Evolutionary conservation across 2,888 invertebrate genomes (phyloP), one percentile per base, ranked within the genome.

Genomic region (Lysandra bellargus): DNA sequence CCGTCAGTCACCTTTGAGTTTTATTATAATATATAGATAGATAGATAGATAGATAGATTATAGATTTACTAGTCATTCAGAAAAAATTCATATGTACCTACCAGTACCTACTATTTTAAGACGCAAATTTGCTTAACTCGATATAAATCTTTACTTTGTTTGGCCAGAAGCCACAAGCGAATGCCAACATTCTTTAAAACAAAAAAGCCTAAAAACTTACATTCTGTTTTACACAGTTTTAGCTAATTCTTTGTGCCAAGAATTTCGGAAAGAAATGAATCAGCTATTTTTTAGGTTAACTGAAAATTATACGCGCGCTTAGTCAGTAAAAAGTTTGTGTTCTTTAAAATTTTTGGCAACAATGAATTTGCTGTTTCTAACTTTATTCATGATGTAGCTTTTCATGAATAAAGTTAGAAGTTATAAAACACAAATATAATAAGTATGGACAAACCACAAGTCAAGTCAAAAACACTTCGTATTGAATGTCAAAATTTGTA

Each of bases 171-270:
- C 69, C 69, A 69, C 69, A 33, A 69, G 33, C 33, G 17, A 17
- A 69, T 69, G 69, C 69, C 69, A 69, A 17, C 69, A 33, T 64
- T 14, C 69, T 5, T 33, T 33, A 17, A 69, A 37, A 69, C 5
- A 5, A 69, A 69, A 69, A 69, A 61, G 7, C 61, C 4, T 23
- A 23, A 61, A 69, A 69, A 69, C 14, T 69, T 33, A 37, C 69
- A 69, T 33, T 33, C 33, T 33, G 69, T 17, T 69, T 69, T 37
- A 69, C 33, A 69, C 69, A 69, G 37, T 69, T 69, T 69, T 69
- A 69, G 64, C 1, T 23, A 69, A 14, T 4, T 69, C 33, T 14
- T 69, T 69, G 69, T 33, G 69, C 69, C 69, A 69, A 69, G 69
- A 69, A 37, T 69, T 17, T 33, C 33, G 69, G 69, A 37, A 69